phyloP scores from a whole-genome alignment of 2,888 invertebrate species.

The Portevinia maculata region DNA sequence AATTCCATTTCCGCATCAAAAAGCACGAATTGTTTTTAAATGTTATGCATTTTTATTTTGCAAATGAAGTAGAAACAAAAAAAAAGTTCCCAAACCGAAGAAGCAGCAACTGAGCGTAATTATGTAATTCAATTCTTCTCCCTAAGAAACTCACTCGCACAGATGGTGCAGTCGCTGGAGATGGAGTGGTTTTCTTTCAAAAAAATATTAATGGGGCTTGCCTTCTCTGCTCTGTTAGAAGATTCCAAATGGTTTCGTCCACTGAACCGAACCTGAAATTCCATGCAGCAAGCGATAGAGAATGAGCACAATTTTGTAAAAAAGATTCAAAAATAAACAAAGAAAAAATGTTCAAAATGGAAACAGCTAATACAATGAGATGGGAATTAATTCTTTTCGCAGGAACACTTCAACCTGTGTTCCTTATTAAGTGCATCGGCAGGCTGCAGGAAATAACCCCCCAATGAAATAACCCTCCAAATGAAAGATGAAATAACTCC shows the following conservation, averaged over 20 bases:
- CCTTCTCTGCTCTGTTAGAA: not conserved
- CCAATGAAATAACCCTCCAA: too few species aligned
- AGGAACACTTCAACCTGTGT: too few species aligned
- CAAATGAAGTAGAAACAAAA: slow-evolving; percentile 30
- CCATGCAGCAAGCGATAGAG: not conserved
- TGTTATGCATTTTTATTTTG: slow-evolving; percentile 42
- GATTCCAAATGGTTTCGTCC: slow-evolving; percentile 21
- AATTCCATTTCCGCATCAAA: slow-evolving; percentile 72
- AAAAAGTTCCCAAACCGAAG: slow-evolving; percentile 1
- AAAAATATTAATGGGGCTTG: slow-evolving; percentile 38
- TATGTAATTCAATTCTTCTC: slow-evolving; percentile 56
- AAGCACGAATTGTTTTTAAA: slow-evolving; percentile 67
- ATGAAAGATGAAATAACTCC: too few species aligned
- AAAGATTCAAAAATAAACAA: slow-evolving; percentile 33
- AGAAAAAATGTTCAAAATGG: slow-evolving; percentile 4
- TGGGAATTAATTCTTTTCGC: too few species aligned
- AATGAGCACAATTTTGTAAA: slow-evolving; percentile 13
- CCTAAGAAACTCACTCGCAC: slow-evolving; percentile 5
- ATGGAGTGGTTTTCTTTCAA: slow-evolving; percentile 33
- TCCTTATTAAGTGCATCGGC: too few species aligned
- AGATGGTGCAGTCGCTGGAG: slow-evolving; percentile 3
- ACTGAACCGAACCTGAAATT: slow-evolving; percentile 23
- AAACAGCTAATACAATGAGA: not conserved
- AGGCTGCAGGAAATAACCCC: too few species aligned
- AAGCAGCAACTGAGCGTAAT: slow-evolving; percentile 33